Base-by-base conservation (phyloP, 2,888 invertebrate genomes). In the Tricholauxania praeusta region DNA sequence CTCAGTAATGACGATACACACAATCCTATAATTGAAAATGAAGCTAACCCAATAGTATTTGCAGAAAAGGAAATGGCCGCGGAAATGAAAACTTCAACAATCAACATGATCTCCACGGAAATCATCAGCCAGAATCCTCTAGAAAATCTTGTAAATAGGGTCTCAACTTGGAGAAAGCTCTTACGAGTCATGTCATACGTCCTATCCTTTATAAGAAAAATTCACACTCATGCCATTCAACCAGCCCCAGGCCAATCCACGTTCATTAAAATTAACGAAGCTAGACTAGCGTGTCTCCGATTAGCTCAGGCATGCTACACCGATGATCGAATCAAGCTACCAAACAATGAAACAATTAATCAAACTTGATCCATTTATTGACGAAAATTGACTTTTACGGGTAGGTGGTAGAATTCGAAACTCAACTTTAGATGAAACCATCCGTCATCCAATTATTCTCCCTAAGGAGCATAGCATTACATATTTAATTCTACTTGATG, bases 391-490 rank as follows among this genome's bases (percentile, higher is more conserved):
- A 12, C 19, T 71, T 15, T 12, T 63, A 12, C 63, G 71, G n/a
- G n/a, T 64, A 12, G 63, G 71, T 5, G 55, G 71, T 15, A 7
- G 28, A n/a, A n/a, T n/a, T n/a, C n/a, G n/a, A n/a, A n/a, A n/a
- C n/a, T n/a, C n/a, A n/a, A n/a, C n/a, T n/a, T n/a, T 62, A 7
- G 10, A 52, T 49, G 17, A 17, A 4, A 47, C 55, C 12, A 49
- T 47, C 10, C 52, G 53, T 22, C 59, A 66, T 32, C 69, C 74
- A 3, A 68, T 71, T 3, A 57, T 75, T 28, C 22, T 72, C 3
- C 71, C 67, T 10, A 72, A 64, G 51, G 1, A 28, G 4, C 28
- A 51, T n/a, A n/a, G n/a, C n/a, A n/a, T n/a, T n/a, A n/a, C 71
- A 2, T 1, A 57, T 3, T 28, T 72, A 0, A 68, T 64, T 28